Base-by-base conservation (phyloP, 1,140 invertebrate genomes). In the Leptoteleia sp. region DNA sequence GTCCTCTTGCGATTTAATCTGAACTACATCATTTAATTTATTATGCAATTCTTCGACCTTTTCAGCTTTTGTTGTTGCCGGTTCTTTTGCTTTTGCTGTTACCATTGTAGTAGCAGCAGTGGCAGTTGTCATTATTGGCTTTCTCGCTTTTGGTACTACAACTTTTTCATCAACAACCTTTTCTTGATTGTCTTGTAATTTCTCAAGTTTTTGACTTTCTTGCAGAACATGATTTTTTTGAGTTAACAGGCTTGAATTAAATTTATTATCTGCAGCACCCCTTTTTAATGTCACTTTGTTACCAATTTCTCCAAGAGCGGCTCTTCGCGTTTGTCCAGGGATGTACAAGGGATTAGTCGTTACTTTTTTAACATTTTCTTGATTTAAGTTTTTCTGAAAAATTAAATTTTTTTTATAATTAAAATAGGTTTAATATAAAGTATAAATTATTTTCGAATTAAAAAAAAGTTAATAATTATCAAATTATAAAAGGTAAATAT, bases 231-330 rank as follows among this genome's bases (percentile, higher is more conserved):
- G 33, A 27, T 85, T 87, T 16, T 82, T 79, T 4, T 43, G 77
- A 29, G 57, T n/a, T n/a, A n/a, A n/a, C n/a, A n/a, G n/a, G n/a
- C n/a, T n/a, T n/a, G 57, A 12, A 83, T 37, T n/a, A 86, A 50
- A 76, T 77, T 85, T 19, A 71, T 59, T 76, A 82, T 86, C 1
- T 83, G 73, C 83, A 9, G 29, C 64, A 4, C 82, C 83, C 17
- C 82, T 81, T 4, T 81, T 33, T 27, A 77, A 80, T 9, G 85
- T 87, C 3, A 90, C 86, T 73, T 82, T 87, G 43, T 90, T 90
- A 4, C 89, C 86, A 62, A 90, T 88, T 82, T 90, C 88, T 8
- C 85, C 87, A 43, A 90, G 80, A 35, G 82, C 87, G 6, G 89
- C 80, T 80, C 88, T 82, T 19, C 85, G 83, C 12, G 71, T 82